Evolutionary conservation across 1,140 invertebrate species (phyloP).

Genomic region (Latrodectus geometricus): DNA sequence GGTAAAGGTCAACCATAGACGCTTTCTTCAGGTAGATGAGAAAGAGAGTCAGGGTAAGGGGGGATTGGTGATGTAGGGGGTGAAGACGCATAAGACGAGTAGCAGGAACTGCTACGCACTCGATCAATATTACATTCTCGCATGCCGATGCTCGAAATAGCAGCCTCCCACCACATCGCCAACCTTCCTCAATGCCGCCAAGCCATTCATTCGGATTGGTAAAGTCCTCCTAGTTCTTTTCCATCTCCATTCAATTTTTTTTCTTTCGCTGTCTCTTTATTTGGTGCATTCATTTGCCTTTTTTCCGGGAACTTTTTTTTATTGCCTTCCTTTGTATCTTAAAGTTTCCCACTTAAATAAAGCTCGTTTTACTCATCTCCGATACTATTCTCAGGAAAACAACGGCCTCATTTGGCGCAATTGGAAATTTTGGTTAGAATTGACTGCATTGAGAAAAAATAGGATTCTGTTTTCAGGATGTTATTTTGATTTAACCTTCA

Average conservation of each 20-base stretch:
- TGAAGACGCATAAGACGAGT: not conserved
- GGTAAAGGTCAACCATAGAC: not conserved
- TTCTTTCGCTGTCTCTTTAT: too few relatives aligned
- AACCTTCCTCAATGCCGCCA: not conserved
- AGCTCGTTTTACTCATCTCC: too few relatives aligned
- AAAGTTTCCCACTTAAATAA: too few relatives aligned
- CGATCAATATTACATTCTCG: conserved; percentile 25
- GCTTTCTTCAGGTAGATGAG: not conserved
- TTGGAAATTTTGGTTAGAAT: too few relatives aligned
- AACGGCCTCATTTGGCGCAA: too few relatives aligned
- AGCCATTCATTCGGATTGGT: not conserved
- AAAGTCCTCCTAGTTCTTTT: not conserved
- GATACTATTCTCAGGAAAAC: too few relatives aligned
- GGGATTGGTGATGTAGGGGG: not conserved
- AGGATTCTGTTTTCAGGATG: too few relatives aligned
- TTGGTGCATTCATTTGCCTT: too few relatives aligned
- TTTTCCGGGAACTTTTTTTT: too few relatives aligned
- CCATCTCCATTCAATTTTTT: not conserved
- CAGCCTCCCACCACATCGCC: not conserved
- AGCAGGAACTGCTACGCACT: not conserved
- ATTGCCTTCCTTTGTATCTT: too few relatives aligned
- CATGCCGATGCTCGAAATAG: conserved; percentile 10
- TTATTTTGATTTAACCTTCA: too few relatives aligned
- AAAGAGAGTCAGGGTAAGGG: not conserved
- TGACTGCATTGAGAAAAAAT: too few relatives aligned